These are phyloP conservation scores for Maniola jurtina DNA, from an alignment of 1,140 invertebrate species.

Conservation along the genomic window DNA sequence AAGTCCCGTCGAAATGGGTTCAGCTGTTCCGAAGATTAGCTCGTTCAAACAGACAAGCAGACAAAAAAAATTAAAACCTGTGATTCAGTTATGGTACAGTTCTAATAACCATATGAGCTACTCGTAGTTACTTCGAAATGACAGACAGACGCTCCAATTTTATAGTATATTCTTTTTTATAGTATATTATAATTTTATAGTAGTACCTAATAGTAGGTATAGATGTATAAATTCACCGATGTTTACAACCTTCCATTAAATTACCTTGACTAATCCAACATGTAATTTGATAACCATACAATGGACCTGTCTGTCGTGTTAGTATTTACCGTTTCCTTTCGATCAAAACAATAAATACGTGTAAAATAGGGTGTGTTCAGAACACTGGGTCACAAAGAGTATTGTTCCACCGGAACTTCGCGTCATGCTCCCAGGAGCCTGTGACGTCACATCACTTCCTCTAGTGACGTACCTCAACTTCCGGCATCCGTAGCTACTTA, in stretches of 20 bases:
- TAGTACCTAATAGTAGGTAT: no score
- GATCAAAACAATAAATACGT: conserved; percentile 20
- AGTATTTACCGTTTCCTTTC: conserved; percentile 29
- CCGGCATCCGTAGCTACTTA: conserved; percentile 33
- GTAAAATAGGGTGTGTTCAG: conserved; percentile 29
- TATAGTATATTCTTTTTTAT: no score
- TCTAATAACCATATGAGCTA: no score
- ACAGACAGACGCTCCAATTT: no score
- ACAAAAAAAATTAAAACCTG: no score
- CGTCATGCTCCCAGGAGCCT: conserved; percentile 38
- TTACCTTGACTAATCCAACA: background rate
- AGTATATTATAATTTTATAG: no score
- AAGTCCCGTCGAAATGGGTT: no score
- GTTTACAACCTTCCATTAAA: background rate
- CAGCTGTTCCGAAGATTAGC: no score
- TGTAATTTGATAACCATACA: conserved; percentile 19
- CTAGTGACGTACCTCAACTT: conserved; percentile 39
- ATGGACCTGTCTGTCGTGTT: conserved; percentile 11
- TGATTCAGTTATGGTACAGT: no score
- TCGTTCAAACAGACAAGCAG: no score
- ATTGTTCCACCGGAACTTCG: conserved; percentile 59
- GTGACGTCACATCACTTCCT: conserved; percentile 64
- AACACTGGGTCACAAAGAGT: conserved; percentile 48
- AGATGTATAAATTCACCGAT: no score
- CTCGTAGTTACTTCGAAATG: no score